Conservation (phyloP, 2,113 vertebrate species). For the Neolamprologus toae region DNA sequence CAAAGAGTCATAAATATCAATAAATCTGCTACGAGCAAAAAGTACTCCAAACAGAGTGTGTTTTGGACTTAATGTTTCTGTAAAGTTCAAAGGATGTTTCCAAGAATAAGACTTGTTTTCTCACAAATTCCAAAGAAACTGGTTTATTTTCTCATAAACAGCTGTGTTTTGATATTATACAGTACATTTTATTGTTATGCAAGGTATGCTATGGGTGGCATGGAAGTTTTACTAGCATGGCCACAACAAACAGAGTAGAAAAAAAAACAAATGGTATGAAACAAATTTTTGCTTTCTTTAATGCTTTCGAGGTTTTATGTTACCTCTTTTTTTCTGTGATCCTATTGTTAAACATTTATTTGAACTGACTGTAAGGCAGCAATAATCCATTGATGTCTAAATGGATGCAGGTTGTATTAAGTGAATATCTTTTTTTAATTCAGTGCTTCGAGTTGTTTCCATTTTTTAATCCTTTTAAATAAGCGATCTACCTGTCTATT, state of each 20-base stretch:
- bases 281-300: background rate
- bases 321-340: background rate
- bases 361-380: background rate
- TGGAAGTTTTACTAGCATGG: background rate
- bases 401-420: background rate
- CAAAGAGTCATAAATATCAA: slow-evolving; percentile 51
- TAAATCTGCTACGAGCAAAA: slow-evolving; percentile 26
- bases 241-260: background rate
- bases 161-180: background rate
- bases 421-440: background rate
- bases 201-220: too few species aligned
- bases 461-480: background rate
- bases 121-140: background rate
- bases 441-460: background rate
- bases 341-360: background rate
- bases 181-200: background rate
- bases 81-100: slow-evolving; percentile 42
- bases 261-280: background rate
- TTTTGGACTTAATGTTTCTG: slow-evolving; percentile 42
- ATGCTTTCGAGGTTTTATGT: background rate
- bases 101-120: background rate
- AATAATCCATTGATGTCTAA: background rate
- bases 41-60: slow-evolving; percentile 32
- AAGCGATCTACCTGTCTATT: accelerated
- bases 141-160: background rate